Base-by-base conservation (phyloP, 2,113 vertebrate genomes). In the Fulica atra region DNA sequence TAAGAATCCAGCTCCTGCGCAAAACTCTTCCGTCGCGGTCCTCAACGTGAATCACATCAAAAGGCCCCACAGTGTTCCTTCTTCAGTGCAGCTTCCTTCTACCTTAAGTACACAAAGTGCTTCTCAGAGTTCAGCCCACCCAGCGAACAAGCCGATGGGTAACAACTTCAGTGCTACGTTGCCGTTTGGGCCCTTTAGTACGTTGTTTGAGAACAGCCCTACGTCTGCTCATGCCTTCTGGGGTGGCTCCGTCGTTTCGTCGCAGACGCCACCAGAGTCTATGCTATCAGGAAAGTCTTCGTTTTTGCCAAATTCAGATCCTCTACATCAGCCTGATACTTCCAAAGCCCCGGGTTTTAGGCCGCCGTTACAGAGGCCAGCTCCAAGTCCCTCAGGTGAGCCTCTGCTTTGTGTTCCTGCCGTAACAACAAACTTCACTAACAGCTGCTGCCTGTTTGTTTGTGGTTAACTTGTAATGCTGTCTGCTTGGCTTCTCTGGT, bases 321-420 rank as follows among this genome's bases (percentile, higher is more conserved):
- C 97, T 54, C 98, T 99, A 86, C 99, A 99, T 98, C 98, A 98
- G 51, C 98, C 99, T 65, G 99, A 99, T 97, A 99, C 98, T 98
- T 99, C 99, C 97, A 99, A 99, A 98, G 99, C 99, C 89, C 99
- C 99, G 31, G 99, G 99, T 85, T 99, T 99, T 96, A 98, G 99
- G 96, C 98, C 99, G 54, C 98, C 98, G 60, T 98, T 99, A 85
- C 99, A 99, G 97, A 99, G 99, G 98, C 99, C 99, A 56, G 98
- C 99, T 97, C 98, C 98, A 89, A 99, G 98, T 97, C 99, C 99
- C 95, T 99, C 99, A 96, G 99, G 99, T 99, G 83, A 97, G 97
- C 33, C 73, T 51, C 7, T 29, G 33, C 2, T 61, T 73, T 33
- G 12, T 3, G 2, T 36, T 56, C 10, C 0, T 38, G 12, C n/a